phyloP scores from a whole-genome alignment of 2,888 invertebrate species.

The Rhingia campestris region DNA sequence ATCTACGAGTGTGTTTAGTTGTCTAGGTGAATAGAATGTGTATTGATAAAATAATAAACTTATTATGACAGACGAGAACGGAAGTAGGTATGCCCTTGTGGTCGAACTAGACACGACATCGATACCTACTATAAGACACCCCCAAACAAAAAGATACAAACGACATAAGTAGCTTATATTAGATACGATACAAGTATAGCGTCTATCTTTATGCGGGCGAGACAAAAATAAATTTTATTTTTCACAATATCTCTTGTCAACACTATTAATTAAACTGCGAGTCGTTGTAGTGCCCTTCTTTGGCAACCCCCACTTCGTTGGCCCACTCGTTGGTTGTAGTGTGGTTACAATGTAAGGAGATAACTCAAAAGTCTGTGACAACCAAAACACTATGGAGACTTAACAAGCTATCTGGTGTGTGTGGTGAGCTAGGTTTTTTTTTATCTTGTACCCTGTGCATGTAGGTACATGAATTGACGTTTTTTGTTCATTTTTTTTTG shows the following conservation, averaged over 20 bases:
- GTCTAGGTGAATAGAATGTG: background rate
- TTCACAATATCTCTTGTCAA: background rate
- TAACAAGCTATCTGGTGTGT: background rate
- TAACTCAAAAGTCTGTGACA: constrained; percentile 1
- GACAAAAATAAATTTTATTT: background rate
- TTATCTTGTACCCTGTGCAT: background rate
- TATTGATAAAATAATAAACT: constrained; percentile 2
- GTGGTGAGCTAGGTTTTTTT: background rate
- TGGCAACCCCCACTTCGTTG: background rate
- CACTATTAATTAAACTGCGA: constrained; percentile 1
- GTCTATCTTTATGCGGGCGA: background rate
- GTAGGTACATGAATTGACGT: background rate
- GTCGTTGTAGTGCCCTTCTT: background rate
- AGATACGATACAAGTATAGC: background rate
- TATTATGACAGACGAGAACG: background rate
- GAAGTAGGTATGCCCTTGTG: background rate
- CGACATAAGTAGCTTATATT: background rate
- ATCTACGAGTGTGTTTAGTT: background rate
- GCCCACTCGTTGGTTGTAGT: background rate
- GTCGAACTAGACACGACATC: background rate
- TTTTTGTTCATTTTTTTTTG: background rate
- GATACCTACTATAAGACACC: background rate
- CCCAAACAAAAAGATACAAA: background rate
- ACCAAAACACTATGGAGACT: background rate
- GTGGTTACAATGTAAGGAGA: constrained; percentile 2